phyloP scores from a whole-genome alignment of 2,113 vertebrate genomes.

The Dasypus novemcinctus region DNA sequence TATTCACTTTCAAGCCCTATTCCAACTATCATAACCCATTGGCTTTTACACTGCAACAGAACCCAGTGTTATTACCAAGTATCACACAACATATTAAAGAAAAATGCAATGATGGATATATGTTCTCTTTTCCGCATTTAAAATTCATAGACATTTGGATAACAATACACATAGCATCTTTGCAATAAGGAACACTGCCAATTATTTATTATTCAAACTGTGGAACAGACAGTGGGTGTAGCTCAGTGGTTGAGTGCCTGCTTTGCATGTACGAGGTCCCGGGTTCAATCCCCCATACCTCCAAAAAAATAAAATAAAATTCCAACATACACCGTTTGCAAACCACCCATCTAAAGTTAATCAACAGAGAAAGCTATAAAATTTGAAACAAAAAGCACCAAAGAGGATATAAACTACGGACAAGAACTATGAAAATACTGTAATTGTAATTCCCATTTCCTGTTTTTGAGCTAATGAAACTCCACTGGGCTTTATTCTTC shows the following conservation, averaged over 20 bases:
- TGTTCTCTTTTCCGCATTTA: conserved; percentile 41
- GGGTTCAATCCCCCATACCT: too few species aligned
- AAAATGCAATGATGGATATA: conserved; percentile 26
- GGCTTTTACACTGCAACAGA: conserved; percentile 52
- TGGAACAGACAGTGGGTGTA: too few species aligned
- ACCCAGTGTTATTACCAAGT: conserved; percentile 52
- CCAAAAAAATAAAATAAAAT: too few species aligned
- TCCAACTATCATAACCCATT: not conserved
- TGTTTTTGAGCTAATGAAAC: not conserved
- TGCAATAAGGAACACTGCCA: not conserved
- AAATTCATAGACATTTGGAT: conserved; percentile 53
- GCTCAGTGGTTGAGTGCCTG: too few species aligned
- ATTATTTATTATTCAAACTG: not conserved
- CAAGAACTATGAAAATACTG: not conserved
- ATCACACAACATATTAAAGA: conserved; percentile 46
- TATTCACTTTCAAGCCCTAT: conserved; percentile 19
- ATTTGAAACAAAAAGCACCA: too few species aligned
- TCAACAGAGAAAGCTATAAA: too few species aligned
- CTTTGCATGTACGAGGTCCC: too few species aligned
- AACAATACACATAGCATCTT: conserved; percentile 31
- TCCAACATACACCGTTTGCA: too few species aligned
- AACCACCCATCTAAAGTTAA: too few species aligned
- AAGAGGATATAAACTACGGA: too few species aligned
- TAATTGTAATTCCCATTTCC: not conserved
- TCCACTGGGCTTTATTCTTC: not conserved